Conservation (phyloP, 2,797 vertebrate species). For the Pipistrellus nathusii region DNA sequence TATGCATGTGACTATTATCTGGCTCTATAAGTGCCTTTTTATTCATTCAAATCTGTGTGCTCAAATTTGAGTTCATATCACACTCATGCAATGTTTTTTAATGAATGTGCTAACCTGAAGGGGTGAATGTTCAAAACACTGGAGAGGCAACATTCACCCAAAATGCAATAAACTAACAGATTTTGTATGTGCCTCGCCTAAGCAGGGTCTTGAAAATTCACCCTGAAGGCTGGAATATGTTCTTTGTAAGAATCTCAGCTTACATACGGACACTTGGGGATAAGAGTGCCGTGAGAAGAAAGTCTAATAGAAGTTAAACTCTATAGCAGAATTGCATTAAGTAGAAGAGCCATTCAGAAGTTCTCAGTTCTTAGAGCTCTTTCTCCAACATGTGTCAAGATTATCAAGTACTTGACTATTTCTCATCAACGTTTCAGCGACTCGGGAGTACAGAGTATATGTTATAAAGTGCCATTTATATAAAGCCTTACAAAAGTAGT, state of each 20-base stretch:
- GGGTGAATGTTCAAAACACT: conserved; percentile 73
- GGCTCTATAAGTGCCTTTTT: conserved; percentile 79
- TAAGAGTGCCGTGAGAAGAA: conserved; percentile 54
- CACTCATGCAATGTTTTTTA: conserved; percentile 75
- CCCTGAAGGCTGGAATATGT: conserved; percentile 72
- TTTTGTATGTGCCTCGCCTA: conserved; percentile 55
- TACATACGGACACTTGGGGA: conserved; percentile 69
- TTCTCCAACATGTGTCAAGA: background rate
- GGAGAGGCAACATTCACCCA: background rate
- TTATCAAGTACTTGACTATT: conserved; percentile 35
- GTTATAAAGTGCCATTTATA: background rate
- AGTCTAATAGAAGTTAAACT: conserved; percentile 62
- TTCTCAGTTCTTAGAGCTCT: conserved; percentile 48
- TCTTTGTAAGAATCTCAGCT: conserved; percentile 77
- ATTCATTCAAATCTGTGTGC: conserved; percentile 80
- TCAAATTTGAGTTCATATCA: conserved; percentile 74
- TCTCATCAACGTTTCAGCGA: conserved; percentile 4
- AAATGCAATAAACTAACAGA: conserved; percentile 59
- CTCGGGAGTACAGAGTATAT: background rate
- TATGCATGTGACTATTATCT: conserved; percentile 69
- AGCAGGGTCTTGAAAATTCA: conserved; percentile 71
- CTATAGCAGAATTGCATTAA: conserved; percentile 45
- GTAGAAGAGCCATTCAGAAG: background rate
- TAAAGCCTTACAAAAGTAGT: background rate
- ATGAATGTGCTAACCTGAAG: conserved; percentile 78